A percentile compares a stretch with the other conserved stretches of the same genome.
Conservation (phyloP, 2,888 invertebrate species). For the Nephrotoma appendiculata region DNA sequence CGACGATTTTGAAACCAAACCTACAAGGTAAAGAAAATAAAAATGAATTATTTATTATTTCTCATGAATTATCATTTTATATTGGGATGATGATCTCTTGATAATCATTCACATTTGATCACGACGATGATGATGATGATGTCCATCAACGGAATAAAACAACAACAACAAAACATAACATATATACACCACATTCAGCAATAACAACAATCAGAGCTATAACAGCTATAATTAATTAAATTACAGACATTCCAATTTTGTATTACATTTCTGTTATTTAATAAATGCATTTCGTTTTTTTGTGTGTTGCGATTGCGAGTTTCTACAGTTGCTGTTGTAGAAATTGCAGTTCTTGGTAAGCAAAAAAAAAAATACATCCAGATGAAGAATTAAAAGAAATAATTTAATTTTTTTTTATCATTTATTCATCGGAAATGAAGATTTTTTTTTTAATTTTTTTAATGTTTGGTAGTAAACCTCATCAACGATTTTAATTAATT, state of each 20-base stretch:
- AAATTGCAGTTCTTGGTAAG: not conserved
- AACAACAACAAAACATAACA: not conserved
- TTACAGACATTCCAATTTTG: conserved; percentile 4
- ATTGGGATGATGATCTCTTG: not conserved
- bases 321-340: not conserved
- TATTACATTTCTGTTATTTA: not conserved
- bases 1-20: conserved; percentile 90
- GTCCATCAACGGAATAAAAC: not conserved
- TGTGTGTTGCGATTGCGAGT: not conserved
- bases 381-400: not conserved
- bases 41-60: conserved; percentile 1
- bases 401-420: not conserved
- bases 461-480: not conserved
- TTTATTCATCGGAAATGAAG: conserved; percentile 4
- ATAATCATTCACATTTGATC: not conserved
- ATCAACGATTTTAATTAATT: not conserved
- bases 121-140: not conserved
- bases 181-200: not conserved
- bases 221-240: conserved; percentile 6
- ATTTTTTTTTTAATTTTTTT: not conserved
- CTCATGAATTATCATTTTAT: not conserved
- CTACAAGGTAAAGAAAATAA: conserved; percentile 34
- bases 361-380: not conserved
- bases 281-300: not conserved
- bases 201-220: not conserved